Conservation (phyloP, 2,113 vertebrate species). For the Chaenocephalus aceratus region DNA sequence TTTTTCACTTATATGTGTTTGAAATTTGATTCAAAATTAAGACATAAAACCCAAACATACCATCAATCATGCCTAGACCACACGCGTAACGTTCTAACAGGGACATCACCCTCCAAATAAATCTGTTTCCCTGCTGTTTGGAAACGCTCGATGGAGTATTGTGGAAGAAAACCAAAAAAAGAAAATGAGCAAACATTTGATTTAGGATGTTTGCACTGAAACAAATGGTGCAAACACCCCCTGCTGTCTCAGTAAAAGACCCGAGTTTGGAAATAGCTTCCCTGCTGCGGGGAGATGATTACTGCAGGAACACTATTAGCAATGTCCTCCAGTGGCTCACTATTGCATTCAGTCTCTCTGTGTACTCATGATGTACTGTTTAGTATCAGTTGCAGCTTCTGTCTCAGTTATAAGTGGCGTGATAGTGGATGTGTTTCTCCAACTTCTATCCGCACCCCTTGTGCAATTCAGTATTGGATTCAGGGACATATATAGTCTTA, state of each 20-base stretch:
- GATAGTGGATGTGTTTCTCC: slow-evolving; percentile 4
- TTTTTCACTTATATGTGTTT: slow-evolving; percentile 47
- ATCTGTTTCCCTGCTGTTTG: slow-evolving; percentile 58
- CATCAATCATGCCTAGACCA: slow-evolving; percentile 40
- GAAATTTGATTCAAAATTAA: slow-evolving; percentile 40
- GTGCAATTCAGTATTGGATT: slow-evolving; percentile 45
- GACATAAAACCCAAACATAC: slow-evolving; percentile 26
- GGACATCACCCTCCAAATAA: slow-evolving; percentile 50
- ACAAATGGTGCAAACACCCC: slow-evolving; percentile 62
- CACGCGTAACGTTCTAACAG: slow-evolving; percentile 21
- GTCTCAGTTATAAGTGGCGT: slow-evolving; percentile 28
- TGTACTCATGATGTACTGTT: slow-evolving; percentile 31
- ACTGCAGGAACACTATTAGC: slow-evolving; percentile 61
- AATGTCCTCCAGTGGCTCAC: slow-evolving; percentile 46
- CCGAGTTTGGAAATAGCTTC: slow-evolving; percentile 41
- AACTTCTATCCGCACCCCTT: not conserved
- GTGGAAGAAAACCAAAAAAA: slow-evolving; percentile 16
- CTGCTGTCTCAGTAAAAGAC: slow-evolving; percentile 58
- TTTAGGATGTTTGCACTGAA: slow-evolving; percentile 64
- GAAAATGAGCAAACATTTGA: slow-evolving; percentile 61
- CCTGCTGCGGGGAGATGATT: slow-evolving; percentile 62
- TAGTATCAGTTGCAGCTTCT: slow-evolving; percentile 29
- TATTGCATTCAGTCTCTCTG: slow-evolving; percentile 30
- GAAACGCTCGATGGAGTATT: slow-evolving; percentile 38
- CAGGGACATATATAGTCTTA: slow-evolving; percentile 42